Base-by-base conservation (phyloP, 1,140 invertebrate species). In the Zeugodacus cucurbitae region DNA sequence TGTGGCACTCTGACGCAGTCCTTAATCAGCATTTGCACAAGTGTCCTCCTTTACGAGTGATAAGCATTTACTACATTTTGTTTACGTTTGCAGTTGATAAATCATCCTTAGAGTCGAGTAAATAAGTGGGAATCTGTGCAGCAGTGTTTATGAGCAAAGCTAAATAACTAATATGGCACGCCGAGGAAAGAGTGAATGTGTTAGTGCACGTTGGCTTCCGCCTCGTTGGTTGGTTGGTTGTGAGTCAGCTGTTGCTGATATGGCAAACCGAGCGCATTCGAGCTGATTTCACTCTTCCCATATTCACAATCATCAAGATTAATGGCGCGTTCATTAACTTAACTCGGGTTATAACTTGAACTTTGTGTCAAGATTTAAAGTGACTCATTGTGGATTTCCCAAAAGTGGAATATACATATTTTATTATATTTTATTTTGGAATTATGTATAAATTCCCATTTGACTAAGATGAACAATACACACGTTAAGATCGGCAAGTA, bases 51-150 rank as follows among this genome's bases (percentile, higher is more conserved):
- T 11, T 54, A 17, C 48, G 4, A 54, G 48, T 54, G 26, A 70
- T 70, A 17, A 70, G 64, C 64, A 17, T 70, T 70, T 37, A n/a
- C n/a, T n/a, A n/a, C n/a, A 70, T 70, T 70, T 70, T 70, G 64
- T 37, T 29, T 70, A 70, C 64, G 64, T 32, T 29, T 29, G 64
- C 64, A 70, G 64, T 70, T 70, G 64, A 70, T 70, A 70, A 70
- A 70, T 70, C 64, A 70, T 70, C 29, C 64, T 70, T 70, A 70
- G 64, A 37, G 26, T 34, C 4, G 14, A 70, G 64, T 70, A 37
- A 54, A 54, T 54, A 54, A 17, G 48, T 11, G 11, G 48, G 14
- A 54, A 54, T 54, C 14, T 70, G 64, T 70, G 59, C 59, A 10
- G 26, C 22, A 26, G 14, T 34, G 64, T 67, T 32, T 67, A 67